phyloP scores from a whole-genome alignment of 2,113 vertebrate species.

The Ammodytes dubius region DNA sequence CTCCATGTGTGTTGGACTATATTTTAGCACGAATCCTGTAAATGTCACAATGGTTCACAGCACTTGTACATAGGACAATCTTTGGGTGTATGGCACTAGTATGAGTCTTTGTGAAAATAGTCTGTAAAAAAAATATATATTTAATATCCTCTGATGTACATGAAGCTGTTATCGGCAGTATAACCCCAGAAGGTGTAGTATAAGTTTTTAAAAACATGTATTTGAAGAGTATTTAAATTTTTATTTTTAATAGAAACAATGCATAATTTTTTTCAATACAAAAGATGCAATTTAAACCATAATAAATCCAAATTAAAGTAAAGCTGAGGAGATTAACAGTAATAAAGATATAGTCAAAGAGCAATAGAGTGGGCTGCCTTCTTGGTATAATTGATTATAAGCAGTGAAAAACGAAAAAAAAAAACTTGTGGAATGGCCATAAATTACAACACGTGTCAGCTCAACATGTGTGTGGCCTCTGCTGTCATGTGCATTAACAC shows the following conservation, averaged over 20 bases:
- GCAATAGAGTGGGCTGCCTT: not conserved
- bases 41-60: not conserved
- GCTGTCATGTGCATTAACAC: slow-evolving; percentile 21
- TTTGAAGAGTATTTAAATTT: not conserved
- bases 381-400: slow-evolving; percentile 4
- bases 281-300: too few species aligned
- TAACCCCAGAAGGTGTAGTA: not conserved
- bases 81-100: not conserved
- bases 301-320: too few species aligned
- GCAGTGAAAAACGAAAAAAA: slow-evolving; percentile 14
- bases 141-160: not conserved
- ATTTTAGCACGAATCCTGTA: not conserved
- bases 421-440: not conserved
- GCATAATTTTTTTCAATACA: too few species aligned
- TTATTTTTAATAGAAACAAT: too few species aligned
- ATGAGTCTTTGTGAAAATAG: not conserved
- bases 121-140: not conserved
- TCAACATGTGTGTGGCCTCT: slow-evolving; percentile 1
- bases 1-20: not conserved
- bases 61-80: too few species aligned
- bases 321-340: too few species aligned
- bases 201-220: not conserved
- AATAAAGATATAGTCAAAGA: not conserved
- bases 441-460: slow-evolving; percentile 12
- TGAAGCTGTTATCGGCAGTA: not conserved